phyloP scores from a whole-genome alignment of 1,140 invertebrate genomes.

The Zaprionus kolodkinae region DNA sequence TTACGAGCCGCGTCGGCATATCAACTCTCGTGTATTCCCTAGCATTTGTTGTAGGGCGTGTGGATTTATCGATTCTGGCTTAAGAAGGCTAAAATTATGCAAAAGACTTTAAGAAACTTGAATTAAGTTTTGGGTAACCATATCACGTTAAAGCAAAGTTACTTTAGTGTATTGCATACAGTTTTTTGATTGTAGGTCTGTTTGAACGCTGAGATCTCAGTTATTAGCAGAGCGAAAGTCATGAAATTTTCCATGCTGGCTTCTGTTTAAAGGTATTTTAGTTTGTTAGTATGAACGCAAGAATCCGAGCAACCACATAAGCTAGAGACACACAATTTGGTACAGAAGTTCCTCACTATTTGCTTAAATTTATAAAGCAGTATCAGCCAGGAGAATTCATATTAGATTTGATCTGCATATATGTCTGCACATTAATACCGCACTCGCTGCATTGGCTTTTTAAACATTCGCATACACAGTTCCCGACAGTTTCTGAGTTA shows the following conservation, averaged over 20 bases:
- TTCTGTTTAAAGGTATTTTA: no score
- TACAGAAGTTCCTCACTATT: background rate
- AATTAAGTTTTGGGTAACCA: no score
- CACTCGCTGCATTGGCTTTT: background rate
- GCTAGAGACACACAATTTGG: conserved; percentile 14
- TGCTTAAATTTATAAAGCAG: background rate
- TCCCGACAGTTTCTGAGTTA: background rate
- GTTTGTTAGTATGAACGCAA: background rate
- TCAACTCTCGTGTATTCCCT: conserved; percentile 63
- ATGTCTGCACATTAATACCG: background rate
- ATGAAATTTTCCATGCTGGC: no score
- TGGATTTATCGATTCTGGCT: background rate
- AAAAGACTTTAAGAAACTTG: background rate
- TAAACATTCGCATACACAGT: background rate
- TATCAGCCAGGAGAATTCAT: background rate
- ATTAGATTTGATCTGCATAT: background rate
- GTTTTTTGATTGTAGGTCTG: no score
- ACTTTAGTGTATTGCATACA: no score
- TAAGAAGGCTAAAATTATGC: background rate
- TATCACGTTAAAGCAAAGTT: no score
- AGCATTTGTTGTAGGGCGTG: conserved; percentile 21
- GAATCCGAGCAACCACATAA: background rate
- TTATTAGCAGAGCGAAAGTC: background rate
- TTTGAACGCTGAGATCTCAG: no score
- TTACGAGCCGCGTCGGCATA: conserved; percentile 66